These are phyloP conservation scores for Ctena decussata DNA, from an alignment of 2,888 invertebrate genomes.

Conservation along the genomic window DNA sequence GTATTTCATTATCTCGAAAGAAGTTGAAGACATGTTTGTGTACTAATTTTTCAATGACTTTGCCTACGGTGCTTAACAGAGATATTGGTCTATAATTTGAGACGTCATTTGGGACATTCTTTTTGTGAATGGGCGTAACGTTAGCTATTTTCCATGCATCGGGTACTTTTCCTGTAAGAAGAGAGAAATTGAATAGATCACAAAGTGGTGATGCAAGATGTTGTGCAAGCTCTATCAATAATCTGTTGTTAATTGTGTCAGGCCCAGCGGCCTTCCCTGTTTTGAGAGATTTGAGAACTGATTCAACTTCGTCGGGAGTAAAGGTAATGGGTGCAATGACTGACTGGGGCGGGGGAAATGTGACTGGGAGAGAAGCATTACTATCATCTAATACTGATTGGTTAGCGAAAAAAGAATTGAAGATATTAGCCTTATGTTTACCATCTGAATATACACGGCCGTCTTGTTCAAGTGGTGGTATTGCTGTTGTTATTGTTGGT, in stretches of 20 bases:
- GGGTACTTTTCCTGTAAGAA: neutral
- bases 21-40: slow-evolving; percentile 3
- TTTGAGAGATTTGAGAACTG: too few species aligned
- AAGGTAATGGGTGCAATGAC: neutral
- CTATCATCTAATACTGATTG: neutral
- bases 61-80: neutral
- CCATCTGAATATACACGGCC: neutral
- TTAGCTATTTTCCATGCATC: slow-evolving; percentile 11
- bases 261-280: neutral
- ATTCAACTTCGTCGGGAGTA: too few species aligned
- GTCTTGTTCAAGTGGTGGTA: too few species aligned
- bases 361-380: neutral
- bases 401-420: slow-evolving; percentile 1
- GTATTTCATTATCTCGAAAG: too few species aligned
- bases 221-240: neutral
- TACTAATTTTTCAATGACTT: slow-evolving; percentile 19
- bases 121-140: slow-evolving; percentile 18
- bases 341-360: neutral
- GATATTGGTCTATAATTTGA: too few species aligned
- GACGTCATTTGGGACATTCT: neutral
- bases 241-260: neutral
- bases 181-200: neutral
- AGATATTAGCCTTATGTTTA: neutral
- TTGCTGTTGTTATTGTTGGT: too few species aligned
- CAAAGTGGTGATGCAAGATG: neutral